Conservation (phyloP, 2,888 invertebrate species). For the Chydorus sphaericus region DNA sequence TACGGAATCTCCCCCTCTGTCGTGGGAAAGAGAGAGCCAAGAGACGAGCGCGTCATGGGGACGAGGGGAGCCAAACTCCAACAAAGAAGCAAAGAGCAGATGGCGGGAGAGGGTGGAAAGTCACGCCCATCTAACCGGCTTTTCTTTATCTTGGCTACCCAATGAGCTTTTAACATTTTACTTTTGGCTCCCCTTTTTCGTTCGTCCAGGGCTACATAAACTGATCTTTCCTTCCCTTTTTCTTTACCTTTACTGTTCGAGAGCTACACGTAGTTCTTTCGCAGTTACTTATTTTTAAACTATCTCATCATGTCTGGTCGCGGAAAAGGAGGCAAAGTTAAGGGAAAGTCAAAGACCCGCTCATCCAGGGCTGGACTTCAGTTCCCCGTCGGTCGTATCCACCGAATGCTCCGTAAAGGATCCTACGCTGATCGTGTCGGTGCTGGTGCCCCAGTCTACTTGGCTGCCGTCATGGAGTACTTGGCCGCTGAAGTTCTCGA, state of each 20-base stretch:
- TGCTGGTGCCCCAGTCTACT: conserved; percentile 28
- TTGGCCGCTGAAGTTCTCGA: conserved; percentile 35
- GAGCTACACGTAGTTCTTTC: too few species aligned
- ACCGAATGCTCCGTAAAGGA: conserved; percentile 31
- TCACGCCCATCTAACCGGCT: background rate
- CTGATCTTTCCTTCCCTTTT: too few species aligned
- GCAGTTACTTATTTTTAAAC: conserved; percentile 42
- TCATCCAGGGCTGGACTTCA: conserved; percentile 27
- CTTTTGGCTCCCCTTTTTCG: conserved; percentile 24
- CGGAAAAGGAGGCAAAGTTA: conserved; percentile 32
- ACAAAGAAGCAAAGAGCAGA: background rate
- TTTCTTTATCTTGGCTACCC: background rate
- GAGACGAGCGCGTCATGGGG: too few species aligned
- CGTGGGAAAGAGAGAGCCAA: too few species aligned
- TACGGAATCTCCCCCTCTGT: background rate
- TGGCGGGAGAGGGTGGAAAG: background rate
- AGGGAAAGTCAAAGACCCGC: conserved; percentile 35
- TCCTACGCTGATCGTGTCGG: conserved; percentile 39
- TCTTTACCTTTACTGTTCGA: too few species aligned
- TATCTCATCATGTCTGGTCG: conserved; percentile 32
- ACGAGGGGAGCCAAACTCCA: background rate
- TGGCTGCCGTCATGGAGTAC: conserved; percentile 32
- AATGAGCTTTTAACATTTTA: conserved; percentile 9
- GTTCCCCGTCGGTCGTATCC: conserved; percentile 25
- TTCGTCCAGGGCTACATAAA: conserved; percentile 23